Evolutionary conservation across 1,140 invertebrate species (phyloP).

Genomic region (Holotrichia oblita): DNA sequence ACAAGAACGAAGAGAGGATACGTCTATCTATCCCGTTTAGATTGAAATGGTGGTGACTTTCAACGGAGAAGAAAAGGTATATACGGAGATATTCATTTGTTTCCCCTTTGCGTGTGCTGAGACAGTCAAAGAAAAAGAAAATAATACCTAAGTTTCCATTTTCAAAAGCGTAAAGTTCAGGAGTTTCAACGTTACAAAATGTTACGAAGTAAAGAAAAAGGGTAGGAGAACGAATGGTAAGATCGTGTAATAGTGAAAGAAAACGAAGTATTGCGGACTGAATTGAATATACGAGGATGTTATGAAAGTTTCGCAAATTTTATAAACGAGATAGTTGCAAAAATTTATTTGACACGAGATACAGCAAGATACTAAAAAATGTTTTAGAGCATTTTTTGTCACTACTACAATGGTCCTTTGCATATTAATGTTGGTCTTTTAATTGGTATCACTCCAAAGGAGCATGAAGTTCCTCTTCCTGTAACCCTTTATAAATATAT

Average conservation of each 20-base stretch:
- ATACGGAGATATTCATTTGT: neutral
- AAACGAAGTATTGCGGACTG: neutral
- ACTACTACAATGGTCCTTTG: too few species aligned
- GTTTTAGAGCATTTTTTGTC: too few species aligned
- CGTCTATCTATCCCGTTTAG: neutral
- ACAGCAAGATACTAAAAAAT: too few species aligned
- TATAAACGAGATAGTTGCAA: too few species aligned
- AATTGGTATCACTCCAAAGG: too few species aligned
- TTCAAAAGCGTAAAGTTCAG: constrained; percentile 9
- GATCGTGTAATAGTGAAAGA: neutral
- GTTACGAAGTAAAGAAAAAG: neutral
- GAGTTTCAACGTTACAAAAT: neutral
- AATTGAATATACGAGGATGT: neutral
- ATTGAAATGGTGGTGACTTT: neutral
- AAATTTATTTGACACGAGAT: too few species aligned
- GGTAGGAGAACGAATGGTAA: neutral
- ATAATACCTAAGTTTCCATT: neutral
- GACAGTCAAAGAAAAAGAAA: neutral
- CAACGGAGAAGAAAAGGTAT: neutral
- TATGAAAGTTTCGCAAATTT: too few species aligned
- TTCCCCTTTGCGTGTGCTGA: neutral
- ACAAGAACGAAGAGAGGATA: neutral
- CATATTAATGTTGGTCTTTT: too few species aligned
- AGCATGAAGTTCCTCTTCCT: too few species aligned
- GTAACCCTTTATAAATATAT: too few species aligned